Conservation (phyloP, 2,888 invertebrate species). For the Apocheima hispidaria region DNA sequence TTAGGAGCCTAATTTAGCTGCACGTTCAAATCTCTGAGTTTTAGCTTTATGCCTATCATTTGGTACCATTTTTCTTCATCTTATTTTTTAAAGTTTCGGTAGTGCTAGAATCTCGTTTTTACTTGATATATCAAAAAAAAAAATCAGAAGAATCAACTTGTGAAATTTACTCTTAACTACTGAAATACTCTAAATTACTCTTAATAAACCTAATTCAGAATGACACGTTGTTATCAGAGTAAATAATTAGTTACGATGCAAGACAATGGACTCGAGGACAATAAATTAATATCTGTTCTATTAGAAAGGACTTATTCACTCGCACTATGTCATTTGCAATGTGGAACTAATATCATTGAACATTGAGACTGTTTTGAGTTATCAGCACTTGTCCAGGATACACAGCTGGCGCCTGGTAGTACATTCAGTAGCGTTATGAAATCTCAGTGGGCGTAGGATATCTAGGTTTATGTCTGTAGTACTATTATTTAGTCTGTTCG, state of each 20-base stretch:
- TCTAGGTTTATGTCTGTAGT: conserved; percentile 49
- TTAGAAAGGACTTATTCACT: conserved; percentile 49
- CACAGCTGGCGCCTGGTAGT: conserved; percentile 56
- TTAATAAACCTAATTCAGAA: conserved; percentile 52
- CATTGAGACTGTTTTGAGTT: conserved; percentile 47
- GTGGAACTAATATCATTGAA: conserved; percentile 15
- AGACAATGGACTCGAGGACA: conserved; percentile 71
- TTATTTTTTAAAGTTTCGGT: too few species aligned
- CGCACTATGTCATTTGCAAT: conserved; percentile 32
- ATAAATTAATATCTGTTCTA: conserved; percentile 53
- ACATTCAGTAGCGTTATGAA: conserved; percentile 63
- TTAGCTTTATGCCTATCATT: too few species aligned
- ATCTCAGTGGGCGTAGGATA: conserved; percentile 59
- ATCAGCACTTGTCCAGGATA: conserved; percentile 53
- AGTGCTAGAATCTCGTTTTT: too few species aligned
- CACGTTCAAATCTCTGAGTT: too few species aligned
- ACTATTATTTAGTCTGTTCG: too few species aligned
- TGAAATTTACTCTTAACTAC: too few species aligned
- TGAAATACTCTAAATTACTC: too few species aligned
- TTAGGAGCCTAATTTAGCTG: too few species aligned
- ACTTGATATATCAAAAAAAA: too few species aligned
- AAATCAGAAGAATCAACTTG: too few species aligned
- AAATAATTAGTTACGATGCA: conserved; percentile 41
- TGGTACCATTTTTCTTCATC: too few species aligned
- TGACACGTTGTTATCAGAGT: conserved; percentile 25